Evolutionary conservation across 2,797 vertebrate genomes (phyloP).

Genomic region (Labroides dimidiatus): DNA sequence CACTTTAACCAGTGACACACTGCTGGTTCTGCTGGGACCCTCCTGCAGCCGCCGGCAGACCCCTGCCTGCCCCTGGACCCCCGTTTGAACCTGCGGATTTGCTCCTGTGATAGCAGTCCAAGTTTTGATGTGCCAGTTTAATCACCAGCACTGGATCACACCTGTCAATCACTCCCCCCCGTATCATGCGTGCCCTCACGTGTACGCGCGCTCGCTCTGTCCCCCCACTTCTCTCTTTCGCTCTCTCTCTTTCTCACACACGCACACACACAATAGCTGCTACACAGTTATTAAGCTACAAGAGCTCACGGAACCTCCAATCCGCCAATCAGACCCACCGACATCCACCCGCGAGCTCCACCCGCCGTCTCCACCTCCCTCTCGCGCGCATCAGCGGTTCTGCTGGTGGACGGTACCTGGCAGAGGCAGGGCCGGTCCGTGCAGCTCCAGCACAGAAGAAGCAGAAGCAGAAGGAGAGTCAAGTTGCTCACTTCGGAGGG

Average conservation of each 20-base stretch:
- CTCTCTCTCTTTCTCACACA: constrained; percentile 18
- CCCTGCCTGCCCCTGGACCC: constrained; percentile 18
- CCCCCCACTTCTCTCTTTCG: constrained; percentile 1
- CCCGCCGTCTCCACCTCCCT: constrained; percentile 79
- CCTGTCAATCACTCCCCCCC: constrained; percentile 57
- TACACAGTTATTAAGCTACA: constrained; percentile 53
- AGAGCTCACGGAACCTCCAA: constrained; percentile 43
- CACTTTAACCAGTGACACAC: constrained; percentile 1
- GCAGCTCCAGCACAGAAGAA: constrained; percentile 51
- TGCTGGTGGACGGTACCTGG: constrained; percentile 84
- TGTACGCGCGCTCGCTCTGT: constrained; percentile 21
- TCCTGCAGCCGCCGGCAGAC: constrained; percentile 6
- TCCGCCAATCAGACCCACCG: constrained; percentile 61
- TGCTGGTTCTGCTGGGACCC: constrained; percentile 8
- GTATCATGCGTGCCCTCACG: constrained; percentile 31
- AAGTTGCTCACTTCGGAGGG: constrained; percentile 40
- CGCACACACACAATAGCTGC: constrained; percentile 50
- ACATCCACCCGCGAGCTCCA: constrained; percentile 75
- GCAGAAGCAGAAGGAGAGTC: constrained; percentile 43
- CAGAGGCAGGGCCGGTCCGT: constrained; percentile 81
- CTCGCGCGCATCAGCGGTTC: constrained; percentile 48
- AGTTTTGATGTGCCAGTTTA: constrained; percentile 39
- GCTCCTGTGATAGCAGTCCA: constrained; percentile 2
- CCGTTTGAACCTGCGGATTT: constrained; percentile 17
- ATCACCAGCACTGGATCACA: constrained; percentile 27